Percentiles rank a stretch among this genome's conserved stretches.
Evolutionary conservation across 1,140 invertebrate genomes (phyloP).

Genomic region (Ladona fulva): DNA sequence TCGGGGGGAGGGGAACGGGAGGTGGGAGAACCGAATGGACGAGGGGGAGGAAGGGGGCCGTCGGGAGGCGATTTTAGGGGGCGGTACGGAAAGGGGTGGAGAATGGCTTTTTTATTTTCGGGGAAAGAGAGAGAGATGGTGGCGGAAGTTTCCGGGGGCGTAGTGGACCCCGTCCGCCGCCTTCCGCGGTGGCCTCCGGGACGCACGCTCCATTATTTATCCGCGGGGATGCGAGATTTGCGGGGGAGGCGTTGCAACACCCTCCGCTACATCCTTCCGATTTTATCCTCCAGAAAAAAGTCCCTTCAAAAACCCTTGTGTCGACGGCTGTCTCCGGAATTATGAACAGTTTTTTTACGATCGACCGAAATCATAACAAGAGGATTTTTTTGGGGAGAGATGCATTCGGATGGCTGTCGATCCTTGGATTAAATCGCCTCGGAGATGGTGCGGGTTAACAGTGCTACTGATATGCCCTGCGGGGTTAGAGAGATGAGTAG

Average conservation of each 20-base stretch:
- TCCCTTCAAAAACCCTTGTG: too few relatives aligned
- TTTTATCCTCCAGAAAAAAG: too few relatives aligned
- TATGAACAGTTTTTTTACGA: too few relatives aligned
- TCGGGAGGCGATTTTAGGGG: not conserved
- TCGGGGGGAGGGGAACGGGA: constrained; percentile 15
- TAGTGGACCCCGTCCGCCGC: not conserved
- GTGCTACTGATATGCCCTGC: not conserved
- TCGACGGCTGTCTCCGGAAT: too few relatives aligned
- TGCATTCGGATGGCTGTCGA: too few relatives aligned
- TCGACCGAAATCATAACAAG: too few relatives aligned
- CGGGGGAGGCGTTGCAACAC: too few relatives aligned
- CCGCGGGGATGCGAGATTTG: too few relatives aligned
- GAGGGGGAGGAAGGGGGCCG: not conserved
- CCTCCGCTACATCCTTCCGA: too few relatives aligned
- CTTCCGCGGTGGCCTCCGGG: not conserved
- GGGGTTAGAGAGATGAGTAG: not conserved
- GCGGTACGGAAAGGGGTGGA: not conserved
- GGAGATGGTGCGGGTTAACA: not conserved
- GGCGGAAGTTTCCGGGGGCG: not conserved
- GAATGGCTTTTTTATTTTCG: not conserved
- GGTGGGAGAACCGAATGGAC: not conserved
- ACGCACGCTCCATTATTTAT: too few relatives aligned
- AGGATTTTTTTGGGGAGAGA: too few relatives aligned
- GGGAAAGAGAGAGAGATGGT: not conserved
- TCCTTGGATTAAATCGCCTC: not conserved